Evolutionary conservation across 2,888 invertebrate genomes (phyloP), one percentile per base, ranked within the genome.

Genomic region (Metalampra italica): DNA sequence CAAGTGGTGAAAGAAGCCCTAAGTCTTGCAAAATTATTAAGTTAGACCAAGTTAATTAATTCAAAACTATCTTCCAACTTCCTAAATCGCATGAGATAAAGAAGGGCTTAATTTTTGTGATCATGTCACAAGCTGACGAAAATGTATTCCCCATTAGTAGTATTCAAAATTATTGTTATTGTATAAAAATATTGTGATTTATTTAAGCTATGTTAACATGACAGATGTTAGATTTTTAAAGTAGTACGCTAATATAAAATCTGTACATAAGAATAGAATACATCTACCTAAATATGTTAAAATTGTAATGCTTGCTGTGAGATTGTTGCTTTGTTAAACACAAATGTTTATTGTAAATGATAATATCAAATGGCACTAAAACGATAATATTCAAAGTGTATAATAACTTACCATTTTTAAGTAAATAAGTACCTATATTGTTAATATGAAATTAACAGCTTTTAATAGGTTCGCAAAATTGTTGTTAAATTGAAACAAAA

Each of bases 201-300:
- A 62, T 66, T 64, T 64, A 22, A 57, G 61, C 62, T 48, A 66
- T 70, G 71, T 73, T 72, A 61, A 50, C 54, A 52, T 58, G 53
- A 68, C 69, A 64, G 62, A 60, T n/a, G n/a, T 54, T 62, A 64
- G 55, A 60, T 59, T 58, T 59, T 62, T 55, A 60, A 56, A 53
- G 34, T 40, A 15, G 29, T 41, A 47, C 38, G 22, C 44, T 15
- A 49, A 38, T 30, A 29, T 32, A 22, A 55, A 37, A 34, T 59
- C 7, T 36, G 59, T 63, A 63, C 47, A 59, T 62, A 58, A 38
- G 51, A 58, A 46, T 45, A 29, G 47, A 47, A 13, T 45, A 29
- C 34, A 44, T n/a, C n/a, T n/a, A n/a, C n/a, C n/a, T n/a, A n/a
- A n/a, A n/a, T 44, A 22, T 34, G 15, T n/a, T 43, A n/a, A 39